phyloP scores from a whole-genome alignment of 2,797 vertebrate genomes.

The Eurystomus glaucurus region DNA sequence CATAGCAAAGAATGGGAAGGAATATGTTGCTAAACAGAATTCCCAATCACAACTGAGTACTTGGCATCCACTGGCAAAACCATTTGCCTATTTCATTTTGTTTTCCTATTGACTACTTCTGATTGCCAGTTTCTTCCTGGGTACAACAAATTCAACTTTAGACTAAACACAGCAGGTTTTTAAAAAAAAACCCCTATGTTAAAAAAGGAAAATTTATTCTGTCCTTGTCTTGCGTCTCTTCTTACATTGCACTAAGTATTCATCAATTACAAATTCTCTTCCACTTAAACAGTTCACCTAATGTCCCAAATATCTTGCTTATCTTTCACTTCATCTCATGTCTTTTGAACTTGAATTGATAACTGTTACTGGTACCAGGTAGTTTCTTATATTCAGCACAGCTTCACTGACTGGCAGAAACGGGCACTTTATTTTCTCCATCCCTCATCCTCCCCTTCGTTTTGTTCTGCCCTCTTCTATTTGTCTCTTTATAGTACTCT shows the following conservation, averaged over 20 bases:
- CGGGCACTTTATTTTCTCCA: neutral
- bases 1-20: neutral
- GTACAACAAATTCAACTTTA: neutral
- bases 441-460: neutral
- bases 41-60: neutral
- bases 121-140: neutral
- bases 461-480: neutral
- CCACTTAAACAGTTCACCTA: neutral
- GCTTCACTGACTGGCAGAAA: neutral
- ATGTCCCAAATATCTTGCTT: neutral
- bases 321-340: neutral
- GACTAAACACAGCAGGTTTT: neutral
- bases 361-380: neutral
- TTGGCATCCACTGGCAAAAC: neutral
- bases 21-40: neutral
- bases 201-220: neutral
- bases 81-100: neutral
- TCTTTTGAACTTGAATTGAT: neutral
- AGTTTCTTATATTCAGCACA: neutral
- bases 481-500: neutral
- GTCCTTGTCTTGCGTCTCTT: neutral
- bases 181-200: neutral
- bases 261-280: neutral
- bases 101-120: neutral
- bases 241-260: neutral